These are phyloP conservation scores for Gallinago jamesoni DNA, from an alignment of 2,113 vertebrate genomes.

Conservation along the genomic window DNA sequence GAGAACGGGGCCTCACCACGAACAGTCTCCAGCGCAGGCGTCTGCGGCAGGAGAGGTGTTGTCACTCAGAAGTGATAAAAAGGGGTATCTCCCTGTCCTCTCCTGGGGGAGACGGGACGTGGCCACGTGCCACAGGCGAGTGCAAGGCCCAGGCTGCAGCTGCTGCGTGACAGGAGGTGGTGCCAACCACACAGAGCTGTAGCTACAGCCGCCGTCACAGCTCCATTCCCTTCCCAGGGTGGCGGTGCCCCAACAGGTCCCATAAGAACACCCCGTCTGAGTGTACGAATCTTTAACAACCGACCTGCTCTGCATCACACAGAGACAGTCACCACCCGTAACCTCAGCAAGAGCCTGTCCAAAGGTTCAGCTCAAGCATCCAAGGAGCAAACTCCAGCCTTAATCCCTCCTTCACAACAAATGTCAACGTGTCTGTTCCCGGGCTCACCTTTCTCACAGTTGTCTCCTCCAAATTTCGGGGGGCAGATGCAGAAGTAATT, in stretches of 20 bases:
- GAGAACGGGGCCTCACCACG: not conserved
- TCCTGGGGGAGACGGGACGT: not conserved
- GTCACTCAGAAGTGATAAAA: not conserved
- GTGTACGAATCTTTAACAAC: not conserved
- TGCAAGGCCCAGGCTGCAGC: not conserved
- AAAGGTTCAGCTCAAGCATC: not conserved
- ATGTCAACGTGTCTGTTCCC: not conserved
- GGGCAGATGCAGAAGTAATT: conserved; percentile 72
- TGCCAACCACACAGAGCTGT: not conserved
- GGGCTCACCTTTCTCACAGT: conserved; percentile 71
- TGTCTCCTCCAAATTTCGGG: conserved; percentile 60
- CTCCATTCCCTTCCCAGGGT: not conserved
- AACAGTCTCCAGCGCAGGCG: not conserved
- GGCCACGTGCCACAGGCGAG: not conserved
- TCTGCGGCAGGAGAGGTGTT: not conserved
- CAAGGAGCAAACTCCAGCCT: not conserved
- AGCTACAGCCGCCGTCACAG: not conserved
- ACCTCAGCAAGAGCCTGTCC: not conserved
- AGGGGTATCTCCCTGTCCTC: not conserved
- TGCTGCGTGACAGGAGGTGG: not conserved
- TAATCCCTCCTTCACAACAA: not conserved
- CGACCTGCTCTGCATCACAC: rapidly evolving
- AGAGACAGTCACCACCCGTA: not conserved
- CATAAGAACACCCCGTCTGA: too few species aligned
- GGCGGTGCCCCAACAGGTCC: not conserved